A percentile compares a stretch with the other conserved stretches of the same genome.
These are phyloP conservation scores for Plemyria rubiginata DNA, from an alignment of 2,888 invertebrate species.

Conservation along the genomic window DNA sequence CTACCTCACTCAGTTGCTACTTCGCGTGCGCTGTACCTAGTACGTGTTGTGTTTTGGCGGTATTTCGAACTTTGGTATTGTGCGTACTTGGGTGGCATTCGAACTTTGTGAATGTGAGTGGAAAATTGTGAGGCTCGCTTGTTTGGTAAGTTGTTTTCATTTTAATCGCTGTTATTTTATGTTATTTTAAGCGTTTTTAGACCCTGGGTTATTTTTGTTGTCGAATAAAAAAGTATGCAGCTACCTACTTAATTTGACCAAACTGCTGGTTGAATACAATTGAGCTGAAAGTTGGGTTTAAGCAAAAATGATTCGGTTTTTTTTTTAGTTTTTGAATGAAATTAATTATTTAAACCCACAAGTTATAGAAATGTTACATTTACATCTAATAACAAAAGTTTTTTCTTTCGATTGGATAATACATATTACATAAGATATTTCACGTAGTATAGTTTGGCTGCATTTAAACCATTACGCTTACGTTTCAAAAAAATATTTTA, in stretches of 20 bases:
- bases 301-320: not conserved
- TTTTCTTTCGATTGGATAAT: too few species aligned
- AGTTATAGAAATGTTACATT: too few species aligned
- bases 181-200: not conserved
- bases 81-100: constrained; percentile 18
- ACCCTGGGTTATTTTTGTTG: too few species aligned
- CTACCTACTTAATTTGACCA: too few species aligned
- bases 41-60: constrained; percentile 21
- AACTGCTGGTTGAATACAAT: not conserved
- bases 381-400: too few species aligned
- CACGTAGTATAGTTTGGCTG: too few species aligned
- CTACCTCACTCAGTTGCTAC: constrained; percentile 43
- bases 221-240: not conserved
- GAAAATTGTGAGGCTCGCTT: constrained; percentile 6
- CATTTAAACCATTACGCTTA: too few species aligned
- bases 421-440: too few species aligned
- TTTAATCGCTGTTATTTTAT: not conserved
- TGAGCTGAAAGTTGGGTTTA: not conserved
- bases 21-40: constrained; percentile 17
- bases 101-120: constrained; percentile 37
- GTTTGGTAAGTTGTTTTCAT: constrained; percentile 32
- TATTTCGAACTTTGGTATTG: constrained; percentile 27
- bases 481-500: too few species aligned
- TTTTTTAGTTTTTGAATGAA: too few species aligned
- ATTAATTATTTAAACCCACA: too few species aligned